phyloP scores from a whole-genome alignment of 2,888 invertebrate species.

The Lypha dubia region DNA sequence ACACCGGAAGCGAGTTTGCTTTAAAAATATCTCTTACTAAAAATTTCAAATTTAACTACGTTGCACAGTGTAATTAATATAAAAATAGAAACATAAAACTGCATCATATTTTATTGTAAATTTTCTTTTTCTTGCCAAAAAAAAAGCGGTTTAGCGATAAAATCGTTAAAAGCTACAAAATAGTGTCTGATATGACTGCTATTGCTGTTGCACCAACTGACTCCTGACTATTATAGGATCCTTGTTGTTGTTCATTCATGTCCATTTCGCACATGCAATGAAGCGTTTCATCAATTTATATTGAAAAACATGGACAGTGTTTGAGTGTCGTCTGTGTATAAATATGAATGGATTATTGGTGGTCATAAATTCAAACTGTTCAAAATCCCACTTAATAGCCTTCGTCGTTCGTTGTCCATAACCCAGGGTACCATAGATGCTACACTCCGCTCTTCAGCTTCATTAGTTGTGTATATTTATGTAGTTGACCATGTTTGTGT shows the following conservation, averaged over 20 bases:
- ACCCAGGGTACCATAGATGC: constrained; percentile 54
- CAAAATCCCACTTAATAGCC: constrained; percentile 80
- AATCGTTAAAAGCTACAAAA: constrained; percentile 19
- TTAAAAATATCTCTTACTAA: too few species aligned
- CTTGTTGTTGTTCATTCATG: constrained; percentile 12
- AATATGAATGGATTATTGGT: constrained; percentile 66
- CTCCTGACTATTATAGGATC: constrained; percentile 40
- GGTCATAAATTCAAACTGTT: constrained; percentile 81
- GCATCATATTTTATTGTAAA: constrained; percentile 20
- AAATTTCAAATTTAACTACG: too few species aligned
- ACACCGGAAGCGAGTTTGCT: too few species aligned
- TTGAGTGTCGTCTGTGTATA: constrained; percentile 13
- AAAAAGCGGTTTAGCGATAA: constrained; percentile 33
- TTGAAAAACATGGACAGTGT: constrained; percentile 7
- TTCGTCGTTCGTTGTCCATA: constrained; percentile 65
- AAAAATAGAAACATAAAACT: constrained; percentile 22
- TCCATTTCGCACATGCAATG: constrained; percentile 60
- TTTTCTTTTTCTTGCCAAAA: constrained; percentile 44
- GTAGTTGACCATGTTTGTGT: constrained; percentile 27
- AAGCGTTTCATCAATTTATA: constrained; percentile 61
- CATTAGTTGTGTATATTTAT: constrained; percentile 34
- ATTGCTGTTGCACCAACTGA: constrained; percentile 35
- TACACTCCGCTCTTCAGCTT: constrained; percentile 28
- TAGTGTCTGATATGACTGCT: not conserved
- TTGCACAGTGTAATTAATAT: constrained; percentile 1